Conservation (phyloP, 2,888 invertebrate genomes). For the Zaprionus bogoriensis region DNA sequence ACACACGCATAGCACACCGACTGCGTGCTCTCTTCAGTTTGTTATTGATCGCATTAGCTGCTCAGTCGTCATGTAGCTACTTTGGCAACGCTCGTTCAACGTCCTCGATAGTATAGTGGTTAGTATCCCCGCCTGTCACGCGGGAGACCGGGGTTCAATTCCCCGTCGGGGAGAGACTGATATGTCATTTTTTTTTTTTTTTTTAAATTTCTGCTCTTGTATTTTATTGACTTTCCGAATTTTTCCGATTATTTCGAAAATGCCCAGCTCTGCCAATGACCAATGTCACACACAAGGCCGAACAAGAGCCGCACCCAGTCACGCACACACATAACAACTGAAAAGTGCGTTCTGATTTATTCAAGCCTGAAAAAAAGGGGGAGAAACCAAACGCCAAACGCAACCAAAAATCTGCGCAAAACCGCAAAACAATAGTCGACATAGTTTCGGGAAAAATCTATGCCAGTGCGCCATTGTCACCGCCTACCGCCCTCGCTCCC, state of each 20-base stretch:
- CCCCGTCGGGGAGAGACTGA: conserved; percentile 60
- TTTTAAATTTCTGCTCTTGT: background rate
- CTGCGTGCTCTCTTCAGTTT: background rate
- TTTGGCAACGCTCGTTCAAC: accelerated
- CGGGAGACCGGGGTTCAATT: conserved; percentile 68
- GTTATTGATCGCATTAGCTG: background rate
- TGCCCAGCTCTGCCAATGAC: conserved; percentile 6
- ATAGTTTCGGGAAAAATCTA: conserved; percentile 62
- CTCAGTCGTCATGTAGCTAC: background rate
- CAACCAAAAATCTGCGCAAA: conserved; percentile 65
- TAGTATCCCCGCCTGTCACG: conserved; percentile 66
- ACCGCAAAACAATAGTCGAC: conserved; percentile 68
- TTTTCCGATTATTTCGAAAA: conserved; percentile 10
- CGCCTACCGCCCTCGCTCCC: background rate
- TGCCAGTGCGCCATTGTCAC: conserved; percentile 31
- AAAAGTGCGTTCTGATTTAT: conserved; percentile 66
- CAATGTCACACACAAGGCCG: conserved; percentile 32
- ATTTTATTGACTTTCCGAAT: conserved; percentile 8
- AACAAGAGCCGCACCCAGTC: conserved; percentile 56
- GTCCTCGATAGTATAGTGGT: conserved; percentile 70
- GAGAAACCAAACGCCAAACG: conserved; percentile 10
- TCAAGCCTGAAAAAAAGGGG: conserved; percentile 50
- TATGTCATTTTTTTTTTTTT: background rate
- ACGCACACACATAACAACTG: conserved; percentile 31
- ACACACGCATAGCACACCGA: no score